These are phyloP conservation scores for Mythimna albipuncta DNA, from an alignment of 2,888 invertebrate species.

Conservation along the genomic window DNA sequence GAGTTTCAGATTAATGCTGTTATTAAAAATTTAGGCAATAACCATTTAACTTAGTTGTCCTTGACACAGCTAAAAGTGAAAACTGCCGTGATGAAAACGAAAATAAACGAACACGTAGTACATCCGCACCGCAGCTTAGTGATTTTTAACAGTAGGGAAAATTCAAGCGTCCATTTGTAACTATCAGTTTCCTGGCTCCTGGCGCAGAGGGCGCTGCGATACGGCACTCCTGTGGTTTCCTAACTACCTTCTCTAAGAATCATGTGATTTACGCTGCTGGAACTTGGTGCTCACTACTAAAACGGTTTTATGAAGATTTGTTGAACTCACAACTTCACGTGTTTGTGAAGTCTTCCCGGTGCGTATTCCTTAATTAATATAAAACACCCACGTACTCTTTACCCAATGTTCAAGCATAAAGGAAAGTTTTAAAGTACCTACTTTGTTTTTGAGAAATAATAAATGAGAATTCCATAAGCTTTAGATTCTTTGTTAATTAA, in stretches of 20 bases:
- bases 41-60: neutral
- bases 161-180: slow-evolving; percentile 78
- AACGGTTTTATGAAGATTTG: slow-evolving; percentile 73
- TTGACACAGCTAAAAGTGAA: neutral
- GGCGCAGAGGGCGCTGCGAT: slow-evolving; percentile 70
- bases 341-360: slow-evolving; percentile 13
- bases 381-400: slow-evolving; percentile 43
- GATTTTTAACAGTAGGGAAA: slow-evolving; percentile 70
- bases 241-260: slow-evolving; percentile 77
- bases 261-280: slow-evolving; percentile 74
- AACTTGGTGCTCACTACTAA: slow-evolving; percentile 67
- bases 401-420: slow-evolving; percentile 51
- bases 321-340: slow-evolving; percentile 60
- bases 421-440: slow-evolving; percentile 62
- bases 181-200: slow-evolving; percentile 73
- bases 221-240: slow-evolving; percentile 79
- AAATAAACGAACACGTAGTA: slow-evolving; percentile 32
- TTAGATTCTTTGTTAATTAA: slow-evolving; percentile 80
- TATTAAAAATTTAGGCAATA: too few relatives aligned
- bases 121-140: slow-evolving; percentile 59
- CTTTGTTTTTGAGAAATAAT: slow-evolving; percentile 71
- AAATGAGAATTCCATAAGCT: slow-evolving; percentile 72
- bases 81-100: neutral
- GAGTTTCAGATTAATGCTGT: neutral
- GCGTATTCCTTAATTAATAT: slow-evolving; percentile 52